Percentiles rank a stretch among this genome's conserved stretches.
These are phyloP conservation scores for Volucella zonaria DNA, from an alignment of 2,888 invertebrate species.

Conservation along the genomic window DNA sequence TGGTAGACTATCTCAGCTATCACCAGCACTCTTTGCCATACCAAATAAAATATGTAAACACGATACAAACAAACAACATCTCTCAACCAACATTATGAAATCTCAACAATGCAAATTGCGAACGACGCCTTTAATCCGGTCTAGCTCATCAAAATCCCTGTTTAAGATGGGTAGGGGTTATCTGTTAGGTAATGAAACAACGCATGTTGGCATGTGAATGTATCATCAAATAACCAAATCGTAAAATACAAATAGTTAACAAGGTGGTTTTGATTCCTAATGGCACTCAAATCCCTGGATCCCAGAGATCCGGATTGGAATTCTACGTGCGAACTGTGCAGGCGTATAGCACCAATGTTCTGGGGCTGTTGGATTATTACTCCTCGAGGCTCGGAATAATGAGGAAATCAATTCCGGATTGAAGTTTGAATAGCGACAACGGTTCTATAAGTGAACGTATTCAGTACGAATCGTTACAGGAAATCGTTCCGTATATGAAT, in stretches of 20 bases:
- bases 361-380: neutral
- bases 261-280: slow-evolving; percentile 50
- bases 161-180: neutral
- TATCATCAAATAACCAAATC: slow-evolving; percentile 34
- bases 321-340: neutral
- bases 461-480: neutral
- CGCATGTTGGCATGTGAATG: neutral
- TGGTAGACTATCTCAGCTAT: neutral
- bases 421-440: slow-evolving; percentile 43
- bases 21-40: neutral
- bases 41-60: neutral
- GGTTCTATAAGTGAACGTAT: slow-evolving; percentile 32
- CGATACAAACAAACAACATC: slow-evolving; percentile 24
- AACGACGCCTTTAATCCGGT: slow-evolving; percentile 2
- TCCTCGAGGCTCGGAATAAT: slow-evolving; percentile 24
- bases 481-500: neutral
- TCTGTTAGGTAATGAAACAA: slow-evolving; percentile 5
- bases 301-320: neutral
- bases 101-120: slow-evolving; percentile 28
- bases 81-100: slow-evolving; percentile 23
- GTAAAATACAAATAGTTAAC: slow-evolving; percentile 51
- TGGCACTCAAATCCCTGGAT: slow-evolving; percentile 19
- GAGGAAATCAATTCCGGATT: slow-evolving; percentile 48
- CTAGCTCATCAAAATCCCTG: slow-evolving; percentile 8
- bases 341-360: neutral